Percentiles rank a stretch among this genome's conserved stretches.
phyloP scores from a whole-genome alignment of 2,113 vertebrate genomes.

The Melanerpes aurifrons region DNA sequence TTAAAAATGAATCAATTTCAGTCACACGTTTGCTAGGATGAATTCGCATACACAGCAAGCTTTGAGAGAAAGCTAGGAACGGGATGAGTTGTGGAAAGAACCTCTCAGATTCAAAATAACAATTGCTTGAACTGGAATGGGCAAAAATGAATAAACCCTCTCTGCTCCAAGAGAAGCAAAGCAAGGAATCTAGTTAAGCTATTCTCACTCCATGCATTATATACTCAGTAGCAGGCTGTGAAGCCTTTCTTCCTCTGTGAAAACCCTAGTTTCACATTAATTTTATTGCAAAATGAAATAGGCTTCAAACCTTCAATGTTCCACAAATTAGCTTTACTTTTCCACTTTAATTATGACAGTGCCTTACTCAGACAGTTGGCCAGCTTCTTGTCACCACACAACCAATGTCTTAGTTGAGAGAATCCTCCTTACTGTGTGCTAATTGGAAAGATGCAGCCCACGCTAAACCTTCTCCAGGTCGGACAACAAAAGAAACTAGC shows the following conservation, averaged over 20 bases:
- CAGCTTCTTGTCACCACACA: slow-evolving; percentile 12
- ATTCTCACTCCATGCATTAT: neutral
- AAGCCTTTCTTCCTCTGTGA: slow-evolving; percentile 24
- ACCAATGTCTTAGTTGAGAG: neutral
- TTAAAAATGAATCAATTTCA: neutral
- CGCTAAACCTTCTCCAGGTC: neutral
- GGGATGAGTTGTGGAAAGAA: neutral
- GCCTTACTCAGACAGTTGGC: neutral
- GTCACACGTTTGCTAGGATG: neutral
- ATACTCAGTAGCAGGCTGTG: neutral
- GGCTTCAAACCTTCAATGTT: neutral
- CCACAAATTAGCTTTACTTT: slow-evolving; percentile 15
- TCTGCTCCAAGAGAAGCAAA: neutral
- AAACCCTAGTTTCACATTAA: neutral
- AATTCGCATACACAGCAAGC: neutral
- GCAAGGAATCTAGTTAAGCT: slow-evolving; percentile 11
- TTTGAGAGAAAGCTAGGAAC: neutral
- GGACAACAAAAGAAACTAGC: neutral
- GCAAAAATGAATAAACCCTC: slow-evolving; percentile 17
- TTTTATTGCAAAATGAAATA: slow-evolving; percentile 16
- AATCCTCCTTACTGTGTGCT: neutral
- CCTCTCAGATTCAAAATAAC: neutral
- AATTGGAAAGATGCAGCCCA: neutral
- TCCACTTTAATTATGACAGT: slow-evolving; percentile 3
- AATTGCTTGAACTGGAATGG: slow-evolving; percentile 17